A percentile compares a stretch with the other conserved stretches of the same genome.
phyloP scores from a whole-genome alignment of 2,888 invertebrate species.

The Spialia ferax region DNA sequence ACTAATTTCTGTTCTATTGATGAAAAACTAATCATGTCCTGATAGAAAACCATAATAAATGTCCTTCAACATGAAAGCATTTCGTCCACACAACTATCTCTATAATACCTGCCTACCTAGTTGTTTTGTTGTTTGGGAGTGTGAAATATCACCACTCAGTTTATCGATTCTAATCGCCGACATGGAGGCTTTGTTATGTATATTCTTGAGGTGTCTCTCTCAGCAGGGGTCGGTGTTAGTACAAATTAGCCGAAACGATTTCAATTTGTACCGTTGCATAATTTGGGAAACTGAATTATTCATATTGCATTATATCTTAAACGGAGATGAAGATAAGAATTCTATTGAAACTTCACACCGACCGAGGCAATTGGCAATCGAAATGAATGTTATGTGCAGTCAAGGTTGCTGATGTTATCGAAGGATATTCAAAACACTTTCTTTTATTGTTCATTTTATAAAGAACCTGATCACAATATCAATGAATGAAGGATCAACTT shows the following conservation, averaged over 20 bases:
- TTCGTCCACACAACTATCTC: neutral
- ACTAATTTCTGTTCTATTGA: no score
- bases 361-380: slow-evolving; percentile 30
- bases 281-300: slow-evolving; percentile 73
- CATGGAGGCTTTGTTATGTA: slow-evolving; percentile 51
- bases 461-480: slow-evolving; percentile 1
- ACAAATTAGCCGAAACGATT: slow-evolving; percentile 62
- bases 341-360: slow-evolving; percentile 43
- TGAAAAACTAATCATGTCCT: no score
- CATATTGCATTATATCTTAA: slow-evolving; percentile 67
- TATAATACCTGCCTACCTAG: neutral
- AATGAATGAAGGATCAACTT: slow-evolving; percentile 15
- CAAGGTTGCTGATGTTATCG: slow-evolving; percentile 39
- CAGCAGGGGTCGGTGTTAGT: slow-evolving; percentile 69
- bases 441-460: slow-evolving; percentile 15
- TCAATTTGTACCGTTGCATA: slow-evolving; percentile 79
- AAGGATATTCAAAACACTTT: slow-evolving; percentile 33
- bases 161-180: slow-evolving; percentile 49
- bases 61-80: slow-evolving; percentile 17
- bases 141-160: slow-evolving; percentile 44
- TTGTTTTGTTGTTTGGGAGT: slow-evolving; percentile 37
- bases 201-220: slow-evolving; percentile 51
- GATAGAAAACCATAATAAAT: slow-evolving; percentile 2
- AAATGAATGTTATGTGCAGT: slow-evolving; percentile 33
- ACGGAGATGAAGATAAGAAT: slow-evolving; percentile 66